Evolutionary conservation across 2,888 invertebrate species (phyloP), one percentile per base, ranked within the genome.

Genomic region (Synergus itoensis): DNA sequence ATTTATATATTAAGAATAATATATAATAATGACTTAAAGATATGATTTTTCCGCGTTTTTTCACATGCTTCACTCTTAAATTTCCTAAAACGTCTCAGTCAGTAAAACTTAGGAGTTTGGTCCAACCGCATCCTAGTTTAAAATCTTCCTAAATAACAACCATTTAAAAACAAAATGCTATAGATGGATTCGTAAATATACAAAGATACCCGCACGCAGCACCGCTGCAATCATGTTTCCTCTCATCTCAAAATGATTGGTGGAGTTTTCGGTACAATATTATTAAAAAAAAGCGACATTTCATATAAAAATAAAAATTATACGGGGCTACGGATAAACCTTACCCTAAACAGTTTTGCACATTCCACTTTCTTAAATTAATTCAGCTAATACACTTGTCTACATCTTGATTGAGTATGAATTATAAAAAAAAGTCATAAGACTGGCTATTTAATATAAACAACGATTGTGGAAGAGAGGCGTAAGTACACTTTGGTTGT

Each of bases 1-100:
- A 83, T 85, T 84, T 86, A 90, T 88, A 89, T 90, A 89, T 88
- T 87, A 89, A 86, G 85, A 88, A 89, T 88, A 88, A 86, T 87
- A 86, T 87, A 86, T 88, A 86, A 86, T 88, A 85, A 87, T 88
- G 85, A 88, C 85, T 88, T 89, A 89, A 88, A 87, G 86, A 89
- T 89, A 89, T 84, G 86, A 80, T 87, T 89, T 88, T 82, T 76
- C 62, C 77, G 18, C 36, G 84, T 84, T 83, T 84, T 81, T 84
- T 82, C 80, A 78, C 78, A 79, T 84, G 76, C 83, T 81, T 84
- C 80, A 79, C 84, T 77, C 78, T 76, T 83, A 82, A 83, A 83
- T 83, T 78, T 83, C 78, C 79, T 82, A 85, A 84, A 84, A 86
- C 82, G 77, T 80, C 85, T 89, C 89, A 88, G 87, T 89, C 89